phyloP scores from a whole-genome alignment of 2,797 vertebrate species.

The Menidia menidia region DNA sequence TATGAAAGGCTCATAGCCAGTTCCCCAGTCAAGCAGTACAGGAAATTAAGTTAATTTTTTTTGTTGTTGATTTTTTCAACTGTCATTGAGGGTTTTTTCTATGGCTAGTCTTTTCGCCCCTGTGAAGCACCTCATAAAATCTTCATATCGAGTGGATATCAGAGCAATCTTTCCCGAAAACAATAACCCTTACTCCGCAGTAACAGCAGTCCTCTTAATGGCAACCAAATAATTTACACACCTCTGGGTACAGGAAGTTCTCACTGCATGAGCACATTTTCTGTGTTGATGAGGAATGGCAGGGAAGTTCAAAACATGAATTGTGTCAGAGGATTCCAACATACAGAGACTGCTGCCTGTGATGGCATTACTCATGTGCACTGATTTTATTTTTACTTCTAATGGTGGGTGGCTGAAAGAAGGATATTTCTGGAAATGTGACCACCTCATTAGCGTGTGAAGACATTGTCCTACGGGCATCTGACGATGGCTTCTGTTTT shows the following conservation, averaged over 20 bases:
- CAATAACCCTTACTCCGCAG: constrained; percentile 41
- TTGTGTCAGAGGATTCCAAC: constrained; percentile 23
- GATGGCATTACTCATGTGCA: constrained; percentile 26
- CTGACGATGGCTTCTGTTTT: constrained; percentile 37
- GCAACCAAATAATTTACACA: constrained; percentile 70
- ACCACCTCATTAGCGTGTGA: constrained; percentile 34
- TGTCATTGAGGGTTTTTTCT: constrained; percentile 60
- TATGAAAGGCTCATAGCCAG: constrained; percentile 2
- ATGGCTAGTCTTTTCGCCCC: constrained; percentile 45
- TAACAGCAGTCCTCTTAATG: constrained; percentile 50
- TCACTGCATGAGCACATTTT: constrained; percentile 21
- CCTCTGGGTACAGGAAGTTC: constrained; percentile 37
- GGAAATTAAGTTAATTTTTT: constrained; percentile 55
- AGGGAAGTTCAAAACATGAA: constrained; percentile 43
- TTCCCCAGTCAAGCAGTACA: constrained; percentile 57
- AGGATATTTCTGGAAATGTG: constrained; percentile 54
- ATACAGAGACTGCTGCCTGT: constrained; percentile 5
- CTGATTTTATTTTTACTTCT: constrained; percentile 44
- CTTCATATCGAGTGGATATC: constrained; percentile 74
- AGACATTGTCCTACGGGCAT: constrained; percentile 49
- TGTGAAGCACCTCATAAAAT: constrained; percentile 72
- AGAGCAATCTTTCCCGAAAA: constrained; percentile 49
- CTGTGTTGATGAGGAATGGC: constrained; percentile 40
- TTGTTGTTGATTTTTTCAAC: constrained; percentile 70
- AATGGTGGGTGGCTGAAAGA: constrained; percentile 28